phyloP scores from a whole-genome alignment of 2,888 invertebrate species.

The Oithona nana region DNA sequence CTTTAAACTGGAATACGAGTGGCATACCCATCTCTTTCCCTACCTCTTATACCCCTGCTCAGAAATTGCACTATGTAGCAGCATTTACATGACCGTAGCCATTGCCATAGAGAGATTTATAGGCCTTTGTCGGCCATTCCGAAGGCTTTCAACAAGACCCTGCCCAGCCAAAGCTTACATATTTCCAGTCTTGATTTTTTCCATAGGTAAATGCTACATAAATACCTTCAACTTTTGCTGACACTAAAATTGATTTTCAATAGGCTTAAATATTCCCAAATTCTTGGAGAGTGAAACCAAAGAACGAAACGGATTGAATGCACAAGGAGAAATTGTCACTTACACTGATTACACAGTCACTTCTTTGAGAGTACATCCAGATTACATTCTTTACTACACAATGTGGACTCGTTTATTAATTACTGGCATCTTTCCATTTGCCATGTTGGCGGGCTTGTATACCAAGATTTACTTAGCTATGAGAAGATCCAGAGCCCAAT shows the following conservation, averaged over 20 bases:
- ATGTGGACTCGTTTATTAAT: constrained; percentile 7
- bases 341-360: background rate
- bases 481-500: background rate
- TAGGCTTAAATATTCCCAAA: constrained; percentile 11
- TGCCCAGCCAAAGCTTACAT: constrained; percentile 12
- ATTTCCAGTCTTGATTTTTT: background rate
- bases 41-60: constrained; percentile 8
- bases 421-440: constrained; percentile 9
- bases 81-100: constrained; percentile 15
- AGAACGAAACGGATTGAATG: background rate
- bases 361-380: background rate
- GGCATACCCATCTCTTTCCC: constrained; percentile 11
- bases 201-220: too few relatives aligned
- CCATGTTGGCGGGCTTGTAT: constrained; percentile 5
- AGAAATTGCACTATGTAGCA: constrained; percentile 14
- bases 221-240: too few relatives aligned
- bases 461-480: constrained; percentile 11
- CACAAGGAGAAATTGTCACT: background rate
- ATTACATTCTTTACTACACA: constrained; percentile 8
- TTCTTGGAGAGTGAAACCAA: constrained; percentile 8
- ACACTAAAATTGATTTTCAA: too few relatives aligned
- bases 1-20: background rate
- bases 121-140: constrained; percentile 12
- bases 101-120: constrained; percentile 14
- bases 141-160: constrained; percentile 4